A percentile compares a stretch with the other conserved stretches of the same genome.
Evolutionary conservation across 2,797 vertebrate genomes (phyloP).

Genomic region (Nyctalus aviator): DNA sequence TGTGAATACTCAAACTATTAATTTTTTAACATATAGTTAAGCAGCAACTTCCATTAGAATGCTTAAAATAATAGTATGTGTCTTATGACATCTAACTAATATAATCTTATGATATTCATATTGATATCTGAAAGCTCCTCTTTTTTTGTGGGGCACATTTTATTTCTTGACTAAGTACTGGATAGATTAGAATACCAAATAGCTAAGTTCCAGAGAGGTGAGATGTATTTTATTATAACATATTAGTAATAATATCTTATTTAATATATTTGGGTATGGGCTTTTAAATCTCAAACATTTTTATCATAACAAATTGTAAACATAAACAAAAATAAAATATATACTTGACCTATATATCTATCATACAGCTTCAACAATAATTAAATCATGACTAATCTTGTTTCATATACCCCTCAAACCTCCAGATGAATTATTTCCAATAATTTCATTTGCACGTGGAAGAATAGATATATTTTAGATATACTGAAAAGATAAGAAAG

Average conservation of each 20-base stretch:
- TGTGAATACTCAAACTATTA: not conserved
- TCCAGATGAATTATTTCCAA: slow-evolving; percentile 39
- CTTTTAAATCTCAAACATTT: slow-evolving; percentile 18
- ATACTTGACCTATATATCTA: not conserved
- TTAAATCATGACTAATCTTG: not conserved
- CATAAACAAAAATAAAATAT: slow-evolving; percentile 16
- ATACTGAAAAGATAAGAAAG: not conserved
- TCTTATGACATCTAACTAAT: not conserved
- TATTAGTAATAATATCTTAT: not conserved
- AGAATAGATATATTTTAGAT: slow-evolving; percentile 26
- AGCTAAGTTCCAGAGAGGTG: not conserved
- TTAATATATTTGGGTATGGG: not conserved
- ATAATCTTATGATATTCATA: not conserved
- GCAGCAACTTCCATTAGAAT: not conserved
- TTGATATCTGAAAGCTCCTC: not conserved
- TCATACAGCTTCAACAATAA: not conserved
- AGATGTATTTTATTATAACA: not conserved
- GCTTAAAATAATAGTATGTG: not conserved
- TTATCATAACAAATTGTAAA: slow-evolving; percentile 38
- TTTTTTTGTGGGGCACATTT: not conserved
- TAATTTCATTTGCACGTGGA: slow-evolving; percentile 12
- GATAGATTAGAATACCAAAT: not conserved
- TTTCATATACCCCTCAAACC: not conserved
- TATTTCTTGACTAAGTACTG: not conserved
- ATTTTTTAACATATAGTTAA: not conserved